phyloP scores from a whole-genome alignment of 2,113 vertebrate genomes.

The Hyperoodon ampullatus region DNA sequence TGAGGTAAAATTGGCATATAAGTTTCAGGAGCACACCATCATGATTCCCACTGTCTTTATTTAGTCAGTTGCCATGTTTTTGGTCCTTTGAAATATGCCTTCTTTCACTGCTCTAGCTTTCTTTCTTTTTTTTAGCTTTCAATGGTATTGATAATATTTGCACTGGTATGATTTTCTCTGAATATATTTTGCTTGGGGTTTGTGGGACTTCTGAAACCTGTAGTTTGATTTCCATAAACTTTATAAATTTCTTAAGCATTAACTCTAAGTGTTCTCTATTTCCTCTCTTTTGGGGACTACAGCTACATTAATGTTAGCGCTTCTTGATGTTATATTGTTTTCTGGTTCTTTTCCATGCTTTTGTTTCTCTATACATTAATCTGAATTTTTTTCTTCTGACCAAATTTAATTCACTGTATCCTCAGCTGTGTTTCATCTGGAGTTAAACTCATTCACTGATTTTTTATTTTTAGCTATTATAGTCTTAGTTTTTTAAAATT shows the following conservation, averaged over 20 bases:
- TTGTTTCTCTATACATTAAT: background rate
- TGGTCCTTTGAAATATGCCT: background rate
- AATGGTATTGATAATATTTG: background rate
- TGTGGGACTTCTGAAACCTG: background rate
- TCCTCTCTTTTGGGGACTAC: background rate
- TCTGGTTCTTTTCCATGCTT: background rate
- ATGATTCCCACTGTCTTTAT: background rate
- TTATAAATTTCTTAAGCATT: constrained; percentile 7
- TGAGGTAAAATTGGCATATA: background rate
- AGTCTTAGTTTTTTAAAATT: background rate
- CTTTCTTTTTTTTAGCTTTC: background rate
- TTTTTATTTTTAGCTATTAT: background rate
- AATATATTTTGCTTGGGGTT: background rate
- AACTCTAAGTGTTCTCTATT: background rate
- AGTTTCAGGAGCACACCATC: background rate
- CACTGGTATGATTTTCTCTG: background rate
- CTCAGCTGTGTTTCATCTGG: background rate
- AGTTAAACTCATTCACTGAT: background rate
- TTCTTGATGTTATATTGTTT: background rate
- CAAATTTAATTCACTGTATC: background rate
- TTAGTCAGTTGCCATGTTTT: background rate
- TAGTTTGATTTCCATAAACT: background rate
- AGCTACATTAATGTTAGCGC: background rate
- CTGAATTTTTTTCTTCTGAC: background rate
- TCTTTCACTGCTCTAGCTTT: background rate